Base-by-base conservation (phyloP, 2,797 vertebrate genomes). In the Sebastes trivittatus region DNA sequence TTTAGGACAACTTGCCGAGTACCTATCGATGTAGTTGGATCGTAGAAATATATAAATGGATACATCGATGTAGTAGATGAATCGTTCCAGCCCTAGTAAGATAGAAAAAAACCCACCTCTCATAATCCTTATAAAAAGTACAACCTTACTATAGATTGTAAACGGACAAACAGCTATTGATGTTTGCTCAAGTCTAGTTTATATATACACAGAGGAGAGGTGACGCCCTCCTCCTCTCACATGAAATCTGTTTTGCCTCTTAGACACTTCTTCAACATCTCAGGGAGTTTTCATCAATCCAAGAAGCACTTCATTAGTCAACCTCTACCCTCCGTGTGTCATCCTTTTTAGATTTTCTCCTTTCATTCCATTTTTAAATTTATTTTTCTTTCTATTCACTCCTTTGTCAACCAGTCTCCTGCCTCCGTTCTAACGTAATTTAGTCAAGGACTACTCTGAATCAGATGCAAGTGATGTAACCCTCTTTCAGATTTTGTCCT, bases 381-480 rank as follows among this genome's bases (percentile, higher is more conserved):
- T 78, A 27, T 69, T 68, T 32, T 16, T 63, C 34, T 68, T 63
- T 77, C 62, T 42, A 20, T 77, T 76, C 54, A 55, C 13, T 38
- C 7, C 20, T 79, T 80, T 74, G 38, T 83, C 49, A 80, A 34
- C 73, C 81, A 63, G 20, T 18, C 2, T 4, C 20, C 25, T 10
- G 34, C 62, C 49, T 85, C 63, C 2, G 1, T 46, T 71, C 60
- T 27, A 42, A 30, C 11, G 2, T 61, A 8, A 85, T 81, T 52
- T 75, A 86, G 82, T 89, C 90, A 90, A 91, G 90, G 92, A 81
- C 87, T 42, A 3, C 23, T 65, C 64, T 86, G 87, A 92, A 83
- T 91, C 71, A 77, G 62, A 84, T 65, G 36, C 6, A 74, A 72
- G 77, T 86, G 84, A 90, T 86, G 80, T 85, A 88, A 92, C 59